Base-by-base conservation (phyloP, 92 coral and sea anemone genomes). In the Epizoanthus rinbou region DNA sequence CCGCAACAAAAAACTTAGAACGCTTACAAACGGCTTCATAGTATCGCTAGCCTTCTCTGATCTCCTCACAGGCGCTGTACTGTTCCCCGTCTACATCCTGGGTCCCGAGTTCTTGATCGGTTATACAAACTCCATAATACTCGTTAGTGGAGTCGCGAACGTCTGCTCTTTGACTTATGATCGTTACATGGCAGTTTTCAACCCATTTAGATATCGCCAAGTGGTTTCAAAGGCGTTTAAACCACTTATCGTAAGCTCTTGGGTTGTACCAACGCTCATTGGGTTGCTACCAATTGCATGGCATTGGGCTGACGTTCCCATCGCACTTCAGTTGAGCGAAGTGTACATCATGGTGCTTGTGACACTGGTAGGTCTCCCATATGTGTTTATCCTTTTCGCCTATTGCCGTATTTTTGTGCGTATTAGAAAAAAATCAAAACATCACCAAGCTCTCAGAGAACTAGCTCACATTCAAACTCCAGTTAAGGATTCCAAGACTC, bases 111-210 rank as follows among this genome's bases (percentile, higher is more conserved):
- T 58, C 54, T 23, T 76, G 33, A 76, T 76, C 23, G 81, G 81
- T 11, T 57, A 58, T 56, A 76, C 81, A 35, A 76, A 76, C 31
- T 68, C 81, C 6, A 59, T 76, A 37, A 17, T 76, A 8, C 39
- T 76, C 43, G 21, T 76, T 25, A 76, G 81, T 31, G 81, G 81
- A n/a, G 81, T 76, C 17, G 81, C 81, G 6, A 76, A 76, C 19
- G 81, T 76, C 33, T 76, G 81, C 21, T 76, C 56, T 0, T 19
- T 76, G 37, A 37, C 81, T 11, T 76, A 76, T 54, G 81, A 76
- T 57, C 81, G 81, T 10, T 60, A 76, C 19, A 68, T 76, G 57
- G 81, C 81, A 8, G 81, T 76, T 13, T 76, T 76, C 19, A 37
- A 39, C 41, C 81, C 81, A 19, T 76, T 76, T 35, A 45, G 81